Conservation (phyloP, 2,888 invertebrate genomes). For the Serripes groenlandicus region DNA sequence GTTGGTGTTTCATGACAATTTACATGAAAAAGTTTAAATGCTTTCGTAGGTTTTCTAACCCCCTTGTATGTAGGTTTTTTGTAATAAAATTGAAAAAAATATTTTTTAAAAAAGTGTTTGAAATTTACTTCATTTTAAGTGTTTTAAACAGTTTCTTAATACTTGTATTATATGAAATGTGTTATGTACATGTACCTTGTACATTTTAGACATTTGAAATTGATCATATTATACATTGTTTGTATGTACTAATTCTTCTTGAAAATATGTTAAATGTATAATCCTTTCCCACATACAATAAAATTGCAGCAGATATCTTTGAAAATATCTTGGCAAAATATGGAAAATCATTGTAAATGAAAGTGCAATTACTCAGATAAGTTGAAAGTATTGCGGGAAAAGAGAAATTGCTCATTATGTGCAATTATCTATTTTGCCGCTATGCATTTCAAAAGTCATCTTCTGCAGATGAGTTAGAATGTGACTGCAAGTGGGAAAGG, state of each 20-base stretch:
- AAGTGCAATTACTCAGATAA: background rate
- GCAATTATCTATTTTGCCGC: background rate
- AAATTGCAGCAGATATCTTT: no score
- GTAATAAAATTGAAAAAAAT: background rate
- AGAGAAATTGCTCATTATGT: slow-evolving; percentile 2
- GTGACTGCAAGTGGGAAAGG: background rate
- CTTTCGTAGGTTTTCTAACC: background rate
- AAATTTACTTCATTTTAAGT: no score
- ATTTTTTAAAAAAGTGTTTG: background rate
- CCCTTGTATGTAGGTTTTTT: background rate
- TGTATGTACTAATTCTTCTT: no score
- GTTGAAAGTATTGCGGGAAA: slow-evolving; percentile 3
- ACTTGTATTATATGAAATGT: background rate
- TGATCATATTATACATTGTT: no score
- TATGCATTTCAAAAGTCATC: background rate
- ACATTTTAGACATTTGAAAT: no score
- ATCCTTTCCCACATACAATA: no score
- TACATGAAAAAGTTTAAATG: background rate
- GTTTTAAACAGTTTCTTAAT: no score
- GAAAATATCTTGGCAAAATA: no score
- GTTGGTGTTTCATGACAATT: background rate
- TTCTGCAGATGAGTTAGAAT: background rate
- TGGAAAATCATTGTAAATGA: background rate
- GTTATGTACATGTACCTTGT: no score
- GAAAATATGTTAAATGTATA: no score